Percentiles rank a stretch among this genome's conserved stretches.
phyloP scores from a whole-genome alignment of 2,113 vertebrate species.

The Planiliza haematocheilus region DNA sequence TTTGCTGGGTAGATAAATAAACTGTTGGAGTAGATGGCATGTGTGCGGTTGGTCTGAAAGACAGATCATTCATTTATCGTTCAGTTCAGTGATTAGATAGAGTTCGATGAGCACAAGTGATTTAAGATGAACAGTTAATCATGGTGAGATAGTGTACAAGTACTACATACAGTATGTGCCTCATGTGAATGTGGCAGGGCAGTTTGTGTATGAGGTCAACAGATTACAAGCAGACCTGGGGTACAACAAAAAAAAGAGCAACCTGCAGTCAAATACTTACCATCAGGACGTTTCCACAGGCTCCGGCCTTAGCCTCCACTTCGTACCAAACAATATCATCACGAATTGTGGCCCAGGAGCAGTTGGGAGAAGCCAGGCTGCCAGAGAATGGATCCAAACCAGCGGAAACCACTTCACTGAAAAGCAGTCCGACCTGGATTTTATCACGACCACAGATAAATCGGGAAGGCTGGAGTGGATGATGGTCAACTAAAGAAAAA shows the following conservation, averaged over 20 bases:
- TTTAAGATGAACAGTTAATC: not conserved
- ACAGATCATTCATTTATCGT: not conserved
- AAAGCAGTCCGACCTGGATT: slow-evolving; percentile 57
- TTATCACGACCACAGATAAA: slow-evolving; percentile 60
- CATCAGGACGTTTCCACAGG: slow-evolving; percentile 1
- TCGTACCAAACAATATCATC: not conserved
- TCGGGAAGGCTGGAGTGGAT: slow-evolving; percentile 1
- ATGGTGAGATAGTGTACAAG: no score
- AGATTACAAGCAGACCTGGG: no score
- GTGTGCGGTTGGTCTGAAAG: slow-evolving; percentile 49
- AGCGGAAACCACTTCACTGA: not conserved
- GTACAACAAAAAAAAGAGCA: no score
- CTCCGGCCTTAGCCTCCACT: not conserved
- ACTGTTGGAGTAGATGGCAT: slow-evolving; percentile 49
- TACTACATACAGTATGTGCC: no score
- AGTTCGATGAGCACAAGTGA: not conserved
- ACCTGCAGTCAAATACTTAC: not conserved
- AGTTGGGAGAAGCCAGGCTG: not conserved
- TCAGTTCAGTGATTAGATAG: not conserved
- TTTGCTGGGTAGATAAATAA: slow-evolving; percentile 46
- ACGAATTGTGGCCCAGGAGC: not conserved
- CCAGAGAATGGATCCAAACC: not conserved
- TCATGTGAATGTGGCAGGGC: no score
- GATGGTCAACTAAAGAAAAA: not conserved
- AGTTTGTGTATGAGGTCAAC: no score